Base-by-base conservation (phyloP, 2,888 invertebrate genomes). In the Drosophila bunnanda region DNA sequence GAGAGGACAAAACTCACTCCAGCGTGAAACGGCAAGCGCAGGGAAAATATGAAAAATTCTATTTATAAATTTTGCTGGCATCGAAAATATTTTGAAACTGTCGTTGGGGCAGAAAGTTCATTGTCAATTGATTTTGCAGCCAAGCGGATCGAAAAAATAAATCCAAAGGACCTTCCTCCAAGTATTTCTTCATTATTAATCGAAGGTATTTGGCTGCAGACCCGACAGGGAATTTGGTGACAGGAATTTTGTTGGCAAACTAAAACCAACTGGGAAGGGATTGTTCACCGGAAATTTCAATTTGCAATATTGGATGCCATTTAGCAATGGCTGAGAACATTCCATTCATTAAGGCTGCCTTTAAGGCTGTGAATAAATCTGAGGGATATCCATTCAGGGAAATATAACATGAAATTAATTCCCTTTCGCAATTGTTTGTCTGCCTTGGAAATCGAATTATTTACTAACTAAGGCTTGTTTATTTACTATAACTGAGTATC, bases 101-200 rank as follows among this genome's bases (percentile, higher is more conserved):
- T 76, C 82, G 62, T 15, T 52, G 56, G 53, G 68, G 72, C 53
- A 60, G 72, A 82, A 80, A 79, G 75, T 84, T 86, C 83, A 79
- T 73, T 88, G 78, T 80, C 80, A 80, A 88, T 86, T 77, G 83
- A 79, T 80, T 78, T 66, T 38, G 46, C 69, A 70, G 70, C 44
- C 71, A 67, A 10, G 57, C 43, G 50, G 28, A 50, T 32, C 36
- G 52, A 28, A n/a, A 32, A 48, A 8, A 44, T 44, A 25, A 25
- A 54, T 50, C 41, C 22, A 5, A 67, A 55, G 55, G 66, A 67
- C 68, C 32, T 28, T 34, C 7, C 15, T 34, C 7, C 15, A 4
- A 28, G 28, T 20, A 65, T 44, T 54, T 48, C 32, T 28, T 20
- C 28, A 22, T 68, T 67, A 67, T 67, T 55, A 41, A 67, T 55